These are phyloP conservation scores for Beroe ovata DNA, from an alignment of 37 sponge, comb jelly and placozoan species.

Conservation along the genomic window DNA sequence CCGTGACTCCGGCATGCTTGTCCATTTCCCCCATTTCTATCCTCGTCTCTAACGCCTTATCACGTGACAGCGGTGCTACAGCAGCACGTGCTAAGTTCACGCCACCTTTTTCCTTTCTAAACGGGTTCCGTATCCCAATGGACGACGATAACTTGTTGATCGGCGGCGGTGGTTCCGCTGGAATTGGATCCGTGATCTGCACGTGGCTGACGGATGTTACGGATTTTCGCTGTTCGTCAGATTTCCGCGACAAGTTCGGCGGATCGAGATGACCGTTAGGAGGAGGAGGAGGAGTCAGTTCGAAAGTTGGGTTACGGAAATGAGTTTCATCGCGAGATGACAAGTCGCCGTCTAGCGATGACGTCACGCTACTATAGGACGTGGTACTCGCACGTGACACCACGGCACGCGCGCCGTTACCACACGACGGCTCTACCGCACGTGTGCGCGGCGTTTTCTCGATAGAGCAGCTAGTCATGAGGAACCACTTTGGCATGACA, in stretches of 20 bases:
- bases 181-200: conserved; percentile 8
- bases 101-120: conserved; percentile 23
- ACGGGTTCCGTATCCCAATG: conserved; percentile 2
- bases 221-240: neutral
- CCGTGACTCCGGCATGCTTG: too few relatives aligned
- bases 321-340: neutral
- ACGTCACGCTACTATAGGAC: conserved; percentile 11
- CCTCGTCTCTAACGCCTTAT: conserved; percentile 11
- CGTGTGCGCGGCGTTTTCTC: conserved; percentile 5
- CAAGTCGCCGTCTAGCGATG: neutral
- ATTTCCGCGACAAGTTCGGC: neutral
- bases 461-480: conserved; percentile 60
- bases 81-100: neutral
- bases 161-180: neutral
- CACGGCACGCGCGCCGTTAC: neutral
- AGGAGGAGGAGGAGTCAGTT: neutral
- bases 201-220: neutral
- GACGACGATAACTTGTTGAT: conserved; percentile 41
- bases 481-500: conserved; percentile 63
- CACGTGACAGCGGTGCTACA: neutral
- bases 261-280: neutral
- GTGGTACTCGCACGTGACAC: conserved; percentile 24
- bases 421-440: neutral
- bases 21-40: conserved; percentile 28
- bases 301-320: conserved; percentile 6